Evolutionary conservation across 2,888 invertebrate genomes (phyloP).

Genomic region (Xanthostigma xanthostigma): DNA sequence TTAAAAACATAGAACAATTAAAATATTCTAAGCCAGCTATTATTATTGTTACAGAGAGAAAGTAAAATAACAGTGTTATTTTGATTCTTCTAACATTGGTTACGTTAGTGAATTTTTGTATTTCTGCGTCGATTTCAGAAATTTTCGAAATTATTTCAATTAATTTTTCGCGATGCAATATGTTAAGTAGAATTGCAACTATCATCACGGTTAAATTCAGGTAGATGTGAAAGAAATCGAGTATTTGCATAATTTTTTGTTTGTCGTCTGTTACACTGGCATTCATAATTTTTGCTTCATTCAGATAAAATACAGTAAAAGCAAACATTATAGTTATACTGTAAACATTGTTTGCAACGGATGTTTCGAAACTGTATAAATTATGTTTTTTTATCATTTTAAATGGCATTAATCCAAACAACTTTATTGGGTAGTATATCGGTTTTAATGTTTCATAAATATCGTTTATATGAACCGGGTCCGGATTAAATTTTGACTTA

Average conservation of each 20-base stretch:
- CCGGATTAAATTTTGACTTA: too few relatives aligned
- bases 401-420: too few relatives aligned
- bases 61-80: neutral
- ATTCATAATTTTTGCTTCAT: too few relatives aligned
- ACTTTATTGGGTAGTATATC: too few relatives aligned
- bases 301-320: too few relatives aligned
- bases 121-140: neutral
- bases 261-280: too few relatives aligned
- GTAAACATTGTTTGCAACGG: too few relatives aligned
- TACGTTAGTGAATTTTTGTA: neutral
- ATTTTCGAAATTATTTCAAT: neutral
- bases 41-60: neutral
- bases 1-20: neutral
- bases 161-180: neutral
- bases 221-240: conserved; percentile 1
- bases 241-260: neutral
- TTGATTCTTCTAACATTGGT: neutral
- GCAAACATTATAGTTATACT: too few relatives aligned
- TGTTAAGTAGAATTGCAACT: neutral
- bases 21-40: neutral
- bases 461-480: too few relatives aligned
- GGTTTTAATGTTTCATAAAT: too few relatives aligned
- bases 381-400: too few relatives aligned
- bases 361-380: too few relatives aligned
- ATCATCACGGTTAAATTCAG: neutral